Evolutionary conservation across 2,113 vertebrate species (phyloP), one percentile per base, ranked within the genome.

Genomic region (Sorex fumeus): DNA sequence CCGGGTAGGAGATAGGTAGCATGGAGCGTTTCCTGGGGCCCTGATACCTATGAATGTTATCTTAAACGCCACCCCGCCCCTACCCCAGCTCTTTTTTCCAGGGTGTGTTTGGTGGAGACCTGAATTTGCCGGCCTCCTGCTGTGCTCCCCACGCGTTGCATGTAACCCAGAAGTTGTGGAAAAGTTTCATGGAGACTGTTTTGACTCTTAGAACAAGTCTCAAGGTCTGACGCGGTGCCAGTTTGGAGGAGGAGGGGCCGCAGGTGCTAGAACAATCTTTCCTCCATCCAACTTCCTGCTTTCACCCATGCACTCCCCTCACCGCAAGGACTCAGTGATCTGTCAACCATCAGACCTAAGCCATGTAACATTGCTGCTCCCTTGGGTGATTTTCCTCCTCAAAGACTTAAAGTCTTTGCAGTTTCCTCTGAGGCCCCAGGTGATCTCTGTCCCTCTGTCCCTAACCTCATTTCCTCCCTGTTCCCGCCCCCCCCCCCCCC

Each of bases 381-480:
- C 69, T 69, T 7, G 0, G 15, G 8, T 60, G 57, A 34, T 13
- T 67, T 88, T 86, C 40, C 28, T 74, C 70, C 53, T 69, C 19
- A 67, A 27, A 57, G 21, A 23, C 74, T 1, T 79, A 67, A 27
- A 57, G 21, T 18, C 74, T 1, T 79, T 9, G 30, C 7, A 1
- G 1, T 11, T 2, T 28, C 69, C 21, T 25, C 0, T 4, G 8
- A 43, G 64, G 36, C 76, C 30, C 9, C n/a, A 0, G 0, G 0
- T 23, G 15, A 0, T 27, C 67, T 13, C 23, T 40, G 18, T 60
- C 57, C 21, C 67, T 13, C 23, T 40, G 18, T 60, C 57, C 21
- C 18, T 16, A 50, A 0, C 9, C 15, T 30, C 6, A 0, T 36
- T 21, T 10, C 53, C 21, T n/a, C 8, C 4, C 21, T 74, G 57